These are phyloP conservation scores for Charadrius vociferus DNA, from an alignment of 2,113 vertebrate species.

Conservation along the genomic window DNA sequence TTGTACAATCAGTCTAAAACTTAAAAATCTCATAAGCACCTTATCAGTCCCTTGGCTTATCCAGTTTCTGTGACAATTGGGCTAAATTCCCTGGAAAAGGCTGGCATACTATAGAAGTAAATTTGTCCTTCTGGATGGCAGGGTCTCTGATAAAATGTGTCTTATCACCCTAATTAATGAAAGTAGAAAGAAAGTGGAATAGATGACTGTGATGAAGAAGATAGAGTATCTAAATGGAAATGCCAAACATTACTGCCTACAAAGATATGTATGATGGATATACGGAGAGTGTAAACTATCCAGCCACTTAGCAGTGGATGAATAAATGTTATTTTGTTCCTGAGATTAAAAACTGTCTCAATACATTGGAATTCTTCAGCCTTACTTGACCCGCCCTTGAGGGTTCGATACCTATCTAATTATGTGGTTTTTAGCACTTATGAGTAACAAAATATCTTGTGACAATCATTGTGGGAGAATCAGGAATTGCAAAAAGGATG, in stretches of 20 bases:
- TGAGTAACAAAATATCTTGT: not conserved
- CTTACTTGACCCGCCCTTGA: not conserved
- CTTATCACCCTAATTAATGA: not conserved
- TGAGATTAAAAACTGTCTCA: not conserved
- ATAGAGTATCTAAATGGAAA: not conserved
- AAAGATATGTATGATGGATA: not conserved
- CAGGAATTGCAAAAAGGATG: not conserved
- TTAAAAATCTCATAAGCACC: not conserved
- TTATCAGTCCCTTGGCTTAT: not conserved
- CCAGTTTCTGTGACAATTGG: not conserved
- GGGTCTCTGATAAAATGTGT: not conserved
- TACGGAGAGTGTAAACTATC: not conserved
- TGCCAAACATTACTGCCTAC: not conserved
- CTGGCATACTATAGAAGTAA: not conserved
- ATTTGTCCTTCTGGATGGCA: not conserved
- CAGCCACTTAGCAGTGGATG: not conserved
- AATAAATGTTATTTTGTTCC: not conserved
- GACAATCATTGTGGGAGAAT: not conserved
- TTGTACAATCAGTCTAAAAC: not conserved
- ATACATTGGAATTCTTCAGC: not conserved
- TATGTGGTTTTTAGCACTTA: not conserved
- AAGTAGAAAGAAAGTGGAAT: not conserved
- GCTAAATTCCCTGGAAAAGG: not conserved
- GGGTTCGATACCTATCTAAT: not conserved
- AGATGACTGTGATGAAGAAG: not conserved